phyloP scores from a whole-genome alignment of 2,113 vertebrate species.

The Isurus oxyrinchus region DNA sequence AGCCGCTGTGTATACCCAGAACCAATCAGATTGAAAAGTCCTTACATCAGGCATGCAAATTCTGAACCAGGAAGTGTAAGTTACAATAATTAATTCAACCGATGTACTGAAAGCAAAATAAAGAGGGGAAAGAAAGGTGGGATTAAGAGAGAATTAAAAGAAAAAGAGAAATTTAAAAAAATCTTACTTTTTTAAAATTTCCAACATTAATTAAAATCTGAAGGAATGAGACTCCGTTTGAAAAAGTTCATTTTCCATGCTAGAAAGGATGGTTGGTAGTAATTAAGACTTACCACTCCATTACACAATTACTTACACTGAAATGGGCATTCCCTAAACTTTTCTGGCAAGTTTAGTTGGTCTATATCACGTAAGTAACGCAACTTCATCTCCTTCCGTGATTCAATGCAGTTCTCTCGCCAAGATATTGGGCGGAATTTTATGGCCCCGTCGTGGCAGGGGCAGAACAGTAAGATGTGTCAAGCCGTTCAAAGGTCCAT shows the following conservation, averaged over 20 bases:
- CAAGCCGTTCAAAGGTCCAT: too few relatives aligned
- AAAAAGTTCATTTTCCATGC: not conserved
- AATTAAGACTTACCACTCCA: not conserved
- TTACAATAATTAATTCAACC: not conserved
- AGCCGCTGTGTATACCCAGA: not conserved
- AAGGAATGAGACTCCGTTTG: not conserved
- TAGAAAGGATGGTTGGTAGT: not conserved
- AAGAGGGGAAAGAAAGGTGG: not conserved
- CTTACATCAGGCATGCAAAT: not conserved
- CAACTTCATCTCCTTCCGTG: not conserved
- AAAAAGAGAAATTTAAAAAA: not conserved
- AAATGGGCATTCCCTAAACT: not conserved
- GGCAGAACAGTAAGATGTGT: too few relatives aligned
- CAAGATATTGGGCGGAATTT: not conserved
- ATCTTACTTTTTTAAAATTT: not conserved
- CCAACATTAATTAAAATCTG: not conserved
- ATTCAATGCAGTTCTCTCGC: not conserved
- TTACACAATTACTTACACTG: not conserved
- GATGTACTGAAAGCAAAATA: not conserved
- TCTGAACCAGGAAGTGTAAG: not conserved
- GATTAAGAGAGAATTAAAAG: not conserved
- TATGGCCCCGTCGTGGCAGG: too few relatives aligned
- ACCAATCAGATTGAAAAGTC: not conserved
- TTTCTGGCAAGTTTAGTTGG: not conserved
- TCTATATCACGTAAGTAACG: not conserved